These are phyloP conservation scores for Diorhabda carinulata DNA, from an alignment of 1,140 invertebrate genomes.

Conservation along the genomic window DNA sequence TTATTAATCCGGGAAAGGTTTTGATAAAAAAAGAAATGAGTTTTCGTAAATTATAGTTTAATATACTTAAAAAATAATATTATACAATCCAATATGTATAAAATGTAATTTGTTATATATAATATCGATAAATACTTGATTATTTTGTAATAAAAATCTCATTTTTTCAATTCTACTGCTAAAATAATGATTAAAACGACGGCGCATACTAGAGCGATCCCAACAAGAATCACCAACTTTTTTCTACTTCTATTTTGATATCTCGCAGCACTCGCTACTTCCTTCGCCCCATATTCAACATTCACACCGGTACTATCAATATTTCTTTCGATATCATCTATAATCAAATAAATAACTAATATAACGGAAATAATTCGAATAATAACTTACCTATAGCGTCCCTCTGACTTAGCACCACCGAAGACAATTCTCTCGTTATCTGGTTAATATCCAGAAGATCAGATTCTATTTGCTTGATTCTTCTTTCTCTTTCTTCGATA, in stretches of 20 bases:
- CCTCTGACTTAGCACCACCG: slow-evolving; percentile 76
- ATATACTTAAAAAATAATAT: too few species aligned
- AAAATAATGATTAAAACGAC: slow-evolving; percentile 64
- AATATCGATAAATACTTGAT: background rate
- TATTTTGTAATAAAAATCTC: background rate
- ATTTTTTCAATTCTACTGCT: slow-evolving; percentile 53
- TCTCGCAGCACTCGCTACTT: slow-evolving; percentile 72
- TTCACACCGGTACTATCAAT: slow-evolving; percentile 73
- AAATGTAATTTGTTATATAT: background rate
- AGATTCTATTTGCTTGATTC: slow-evolving; percentile 71
- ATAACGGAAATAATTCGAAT: background rate
- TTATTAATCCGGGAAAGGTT: too few species aligned
- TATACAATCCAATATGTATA: background rate
- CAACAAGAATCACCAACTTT: slow-evolving; percentile 65
- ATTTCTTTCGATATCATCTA: slow-evolving; percentile 85
- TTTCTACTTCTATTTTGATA: slow-evolving; percentile 70
- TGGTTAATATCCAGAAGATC: slow-evolving; percentile 88
- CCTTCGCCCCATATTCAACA: slow-evolving; percentile 72
- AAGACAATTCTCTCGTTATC: slow-evolving; percentile 85
- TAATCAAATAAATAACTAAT: slow-evolving; percentile 23
- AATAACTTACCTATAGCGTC: slow-evolving; percentile 69
- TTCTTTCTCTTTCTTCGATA: slow-evolving; percentile 67
- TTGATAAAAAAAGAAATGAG: too few species aligned
- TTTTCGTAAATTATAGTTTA: too few species aligned
- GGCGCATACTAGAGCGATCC: slow-evolving; percentile 60